These are phyloP conservation scores for Leontopithecus rosalia DNA, from an alignment of 2,797 vertebrate species.

Conservation along the genomic window DNA sequence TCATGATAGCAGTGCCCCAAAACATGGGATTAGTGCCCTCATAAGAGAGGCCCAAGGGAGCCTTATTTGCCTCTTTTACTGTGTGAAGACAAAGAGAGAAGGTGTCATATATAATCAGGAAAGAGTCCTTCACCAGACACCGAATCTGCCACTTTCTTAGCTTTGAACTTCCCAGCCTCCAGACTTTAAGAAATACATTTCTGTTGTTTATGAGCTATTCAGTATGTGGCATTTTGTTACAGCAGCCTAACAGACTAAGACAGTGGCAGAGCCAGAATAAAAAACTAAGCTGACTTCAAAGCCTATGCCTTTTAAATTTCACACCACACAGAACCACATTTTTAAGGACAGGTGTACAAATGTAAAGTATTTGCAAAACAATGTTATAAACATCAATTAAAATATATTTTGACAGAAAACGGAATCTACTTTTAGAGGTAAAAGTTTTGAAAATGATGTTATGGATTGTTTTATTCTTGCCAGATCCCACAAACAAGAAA, in stretches of 20 bases:
- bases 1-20: background rate
- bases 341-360: background rate
- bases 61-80: background rate
- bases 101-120: too few relatives aligned
- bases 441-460: background rate
- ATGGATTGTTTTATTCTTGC: constrained; percentile 1
- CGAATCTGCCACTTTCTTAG: background rate
- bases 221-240: background rate
- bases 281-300: constrained; percentile 1
- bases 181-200: background rate
- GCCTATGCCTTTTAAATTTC: background rate
- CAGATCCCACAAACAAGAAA: background rate
- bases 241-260: background rate
- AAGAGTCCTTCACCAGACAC: background rate
- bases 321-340: background rate
- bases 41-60: background rate
- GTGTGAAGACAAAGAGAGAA: background rate
- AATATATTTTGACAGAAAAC: constrained; percentile 26
- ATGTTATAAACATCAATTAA: background rate
- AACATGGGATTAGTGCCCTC: background rate
- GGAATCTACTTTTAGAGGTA: background rate
- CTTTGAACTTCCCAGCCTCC: background rate
- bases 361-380: background rate
- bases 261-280: background rate
- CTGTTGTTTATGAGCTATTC: background rate